phyloP scores from a whole-genome alignment of 2,888 invertebrate species.

The Lycia hirtaria region DNA sequence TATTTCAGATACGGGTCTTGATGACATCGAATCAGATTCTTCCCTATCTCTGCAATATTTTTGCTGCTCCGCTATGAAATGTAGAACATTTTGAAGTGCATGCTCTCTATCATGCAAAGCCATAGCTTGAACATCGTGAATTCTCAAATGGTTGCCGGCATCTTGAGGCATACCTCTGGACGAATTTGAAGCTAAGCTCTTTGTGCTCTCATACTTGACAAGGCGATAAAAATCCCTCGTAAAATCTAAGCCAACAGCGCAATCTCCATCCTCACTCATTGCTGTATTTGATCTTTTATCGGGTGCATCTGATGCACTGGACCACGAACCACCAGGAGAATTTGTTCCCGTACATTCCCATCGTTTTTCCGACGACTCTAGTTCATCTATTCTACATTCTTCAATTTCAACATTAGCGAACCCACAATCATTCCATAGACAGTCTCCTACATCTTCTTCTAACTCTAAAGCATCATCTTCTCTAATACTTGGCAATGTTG shows the following conservation, averaged over 20 bases:
- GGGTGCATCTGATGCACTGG: conserved; percentile 84
- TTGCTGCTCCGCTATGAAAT: conserved; percentile 91
- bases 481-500: conserved; percentile 89
- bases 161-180: conserved; percentile 87
- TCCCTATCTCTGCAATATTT: conserved; percentile 88
- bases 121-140: conserved; percentile 78
- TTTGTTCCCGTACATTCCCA: conserved; percentile 87
- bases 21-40: conserved; percentile 84
- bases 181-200: conserved; percentile 91
- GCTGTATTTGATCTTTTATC: conserved; percentile 90
- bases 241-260: conserved; percentile 90
- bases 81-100: conserved; percentile 89
- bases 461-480: conserved; percentile 90
- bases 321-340: conserved; percentile 87
- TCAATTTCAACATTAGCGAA: conserved; percentile 89
- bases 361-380: conserved; percentile 82
- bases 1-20: conserved; percentile 84
- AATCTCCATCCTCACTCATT: conserved; percentile 89
- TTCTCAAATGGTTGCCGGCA: conserved; percentile 73
- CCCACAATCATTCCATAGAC: conserved; percentile 91
- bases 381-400: conserved; percentile 85
- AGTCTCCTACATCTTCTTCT: conserved; percentile 90
- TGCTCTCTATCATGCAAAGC: conserved; percentile 87
- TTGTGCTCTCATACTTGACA: conserved; percentile 92
- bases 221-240: conserved; percentile 92